A percentile compares a stretch with the other conserved stretches of the same genome.
phyloP scores from a whole-genome alignment of 1,140 invertebrate species.

The Acarapis woodi region DNA sequence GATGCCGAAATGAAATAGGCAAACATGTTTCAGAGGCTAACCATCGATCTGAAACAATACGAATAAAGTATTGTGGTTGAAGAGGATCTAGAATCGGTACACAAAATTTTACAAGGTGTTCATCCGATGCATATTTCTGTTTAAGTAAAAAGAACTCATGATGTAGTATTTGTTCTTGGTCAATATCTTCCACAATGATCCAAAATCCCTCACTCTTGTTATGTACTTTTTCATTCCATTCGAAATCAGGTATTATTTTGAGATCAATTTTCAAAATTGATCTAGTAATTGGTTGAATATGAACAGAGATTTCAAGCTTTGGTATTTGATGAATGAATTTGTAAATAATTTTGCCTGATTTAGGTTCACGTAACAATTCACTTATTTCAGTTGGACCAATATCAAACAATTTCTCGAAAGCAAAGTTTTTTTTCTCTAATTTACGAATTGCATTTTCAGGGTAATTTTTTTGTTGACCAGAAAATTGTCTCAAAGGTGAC shows the following conservation, averaged over 20 bases:
- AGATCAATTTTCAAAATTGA: slow-evolving; percentile 78
- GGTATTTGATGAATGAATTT: slow-evolving; percentile 95
- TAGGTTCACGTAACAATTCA: slow-evolving; percentile 77
- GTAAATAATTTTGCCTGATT: slow-evolving; percentile 86
- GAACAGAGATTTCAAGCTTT: slow-evolving; percentile 69
- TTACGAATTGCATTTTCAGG: slow-evolving; percentile 92
- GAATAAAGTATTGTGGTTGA: slow-evolving; percentile 87
- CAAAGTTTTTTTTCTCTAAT: slow-evolving; percentile 90
- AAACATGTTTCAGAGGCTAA: slow-evolving; percentile 57
- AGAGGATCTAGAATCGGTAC: slow-evolving; percentile 93
- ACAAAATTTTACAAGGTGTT: slow-evolving; percentile 90
- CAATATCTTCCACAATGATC: slow-evolving; percentile 95
- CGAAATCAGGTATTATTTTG: slow-evolving; percentile 95
- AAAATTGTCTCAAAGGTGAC: slow-evolving; percentile 90
- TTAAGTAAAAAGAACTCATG: slow-evolving; percentile 94
- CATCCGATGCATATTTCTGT: slow-evolving; percentile 70
- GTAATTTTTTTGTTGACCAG: too few relatives aligned
- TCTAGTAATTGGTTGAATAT: slow-evolving; percentile 89
- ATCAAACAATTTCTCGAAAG: slow-evolving; percentile 78
- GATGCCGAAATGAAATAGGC: slow-evolving; percentile 85
- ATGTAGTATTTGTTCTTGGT: slow-evolving; percentile 71
- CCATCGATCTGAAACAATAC: slow-evolving; percentile 30
- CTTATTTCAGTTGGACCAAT: slow-evolving; percentile 88
- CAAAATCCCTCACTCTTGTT: slow-evolving; percentile 59
- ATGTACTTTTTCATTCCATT: slow-evolving; percentile 94